Conservation (phyloP, 2,888 invertebrate genomes). For the Neelides folsomi region DNA sequence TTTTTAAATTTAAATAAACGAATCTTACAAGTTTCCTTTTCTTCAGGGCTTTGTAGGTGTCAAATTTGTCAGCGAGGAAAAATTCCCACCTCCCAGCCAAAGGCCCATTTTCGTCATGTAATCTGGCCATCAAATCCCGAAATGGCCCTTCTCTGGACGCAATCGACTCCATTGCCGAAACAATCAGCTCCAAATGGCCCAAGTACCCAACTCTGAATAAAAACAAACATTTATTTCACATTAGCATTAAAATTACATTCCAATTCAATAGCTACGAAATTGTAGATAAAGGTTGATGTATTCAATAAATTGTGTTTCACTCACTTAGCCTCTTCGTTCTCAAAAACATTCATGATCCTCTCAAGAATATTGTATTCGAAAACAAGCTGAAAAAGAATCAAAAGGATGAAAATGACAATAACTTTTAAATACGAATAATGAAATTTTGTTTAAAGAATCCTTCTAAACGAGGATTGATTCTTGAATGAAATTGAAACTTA, state of each 20-base stretch:
- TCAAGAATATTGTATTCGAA: slow-evolving; percentile 16
- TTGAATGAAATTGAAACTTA: too few relatives aligned
- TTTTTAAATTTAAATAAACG: slow-evolving; percentile 1
- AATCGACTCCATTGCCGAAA: slow-evolving; percentile 4
- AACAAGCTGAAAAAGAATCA: slow-evolving; percentile 13
- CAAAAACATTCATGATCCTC: slow-evolving; percentile 17
- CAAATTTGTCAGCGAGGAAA: slow-evolving; percentile 9
- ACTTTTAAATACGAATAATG: slow-evolving; percentile 17
- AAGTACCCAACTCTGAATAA: slow-evolving; percentile 13
- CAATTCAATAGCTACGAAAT: slow-evolving; percentile 4
- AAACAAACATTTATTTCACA: not conserved
- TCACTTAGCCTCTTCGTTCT: slow-evolving; percentile 12
- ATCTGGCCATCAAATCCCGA: slow-evolving; percentile 5
- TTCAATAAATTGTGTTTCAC: too few relatives aligned
- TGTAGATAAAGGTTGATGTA: too few relatives aligned
- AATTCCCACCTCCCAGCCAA: slow-evolving; percentile 5
- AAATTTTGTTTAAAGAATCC: too few relatives aligned
- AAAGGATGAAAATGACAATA: too few relatives aligned
- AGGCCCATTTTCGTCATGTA: slow-evolving; percentile 1
- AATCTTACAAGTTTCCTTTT: slow-evolving; percentile 13
- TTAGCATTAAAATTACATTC: not conserved
- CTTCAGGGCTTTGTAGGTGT: slow-evolving; percentile 6
- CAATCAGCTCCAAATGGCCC: slow-evolving; percentile 22
- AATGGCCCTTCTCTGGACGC: slow-evolving; percentile 7
- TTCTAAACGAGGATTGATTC: too few relatives aligned